Percentiles rank a stretch among this genome's conserved stretches.
These are phyloP conservation scores for Agriotes lineatus DNA, from an alignment of 2,888 invertebrate species.

Conservation along the genomic window DNA sequence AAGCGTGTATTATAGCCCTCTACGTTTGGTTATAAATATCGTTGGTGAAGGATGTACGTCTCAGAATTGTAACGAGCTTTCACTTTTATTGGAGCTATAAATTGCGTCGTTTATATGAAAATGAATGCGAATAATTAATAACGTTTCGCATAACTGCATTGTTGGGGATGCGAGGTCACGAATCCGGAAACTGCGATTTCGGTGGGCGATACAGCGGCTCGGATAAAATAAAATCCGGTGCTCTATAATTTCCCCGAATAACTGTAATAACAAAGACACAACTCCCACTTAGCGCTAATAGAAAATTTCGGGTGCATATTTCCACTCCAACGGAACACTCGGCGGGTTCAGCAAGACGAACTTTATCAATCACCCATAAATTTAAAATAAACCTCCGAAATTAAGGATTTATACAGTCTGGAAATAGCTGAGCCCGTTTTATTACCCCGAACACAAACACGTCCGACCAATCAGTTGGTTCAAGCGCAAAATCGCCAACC, in stretches of 20 bases:
- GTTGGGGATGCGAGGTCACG: constrained; percentile 28
- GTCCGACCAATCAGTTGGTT: constrained; percentile 29
- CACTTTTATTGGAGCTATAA: constrained; percentile 42
- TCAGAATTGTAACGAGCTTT: constrained; percentile 45
- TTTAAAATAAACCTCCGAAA: constrained; percentile 17
- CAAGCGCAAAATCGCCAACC: constrained; percentile 20
- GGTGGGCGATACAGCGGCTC: no score
- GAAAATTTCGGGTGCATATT: not conserved
- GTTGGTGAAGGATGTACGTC: constrained; percentile 45
- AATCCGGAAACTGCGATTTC: not conserved
- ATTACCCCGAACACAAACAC: constrained; percentile 18
- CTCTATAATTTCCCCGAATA: no score
- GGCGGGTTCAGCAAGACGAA: not conserved
- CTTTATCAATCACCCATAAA: constrained; percentile 23
- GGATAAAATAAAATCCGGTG: no score
- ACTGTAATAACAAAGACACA: no score
- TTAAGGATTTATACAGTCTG: constrained; percentile 17
- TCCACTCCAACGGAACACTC: not conserved
- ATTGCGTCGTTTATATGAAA: constrained; percentile 42
- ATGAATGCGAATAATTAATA: constrained; percentile 41
- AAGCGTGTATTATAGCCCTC: constrained; percentile 53
- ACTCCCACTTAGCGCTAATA: not conserved
- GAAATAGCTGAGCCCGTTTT: constrained; percentile 6
- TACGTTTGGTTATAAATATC: constrained; percentile 53
- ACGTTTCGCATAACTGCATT: constrained; percentile 23